Evolutionary conservation across 2,888 invertebrate genomes (phyloP).

Genomic region (Sphecodes monilicornis): DNA sequence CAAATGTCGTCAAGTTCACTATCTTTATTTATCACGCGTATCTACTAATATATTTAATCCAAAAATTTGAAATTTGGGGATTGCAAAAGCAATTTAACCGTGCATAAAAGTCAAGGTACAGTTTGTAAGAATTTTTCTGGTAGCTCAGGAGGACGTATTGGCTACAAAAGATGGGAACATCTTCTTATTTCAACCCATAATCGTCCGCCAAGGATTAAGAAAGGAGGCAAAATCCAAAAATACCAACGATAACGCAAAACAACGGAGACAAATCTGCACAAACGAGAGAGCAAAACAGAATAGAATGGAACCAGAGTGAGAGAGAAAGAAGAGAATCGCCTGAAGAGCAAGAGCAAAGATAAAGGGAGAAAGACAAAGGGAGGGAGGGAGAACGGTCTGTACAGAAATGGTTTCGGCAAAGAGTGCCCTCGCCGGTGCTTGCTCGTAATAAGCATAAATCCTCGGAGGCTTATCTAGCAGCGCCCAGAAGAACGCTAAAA

Average conservation of each 20-base stretch:
- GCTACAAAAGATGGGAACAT: background rate
- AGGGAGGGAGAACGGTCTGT: constrained; percentile 62
- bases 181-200: background rate
- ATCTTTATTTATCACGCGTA: too few species aligned
- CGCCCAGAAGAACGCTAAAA: constrained; percentile 83
- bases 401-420: constrained; percentile 77
- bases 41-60: background rate
- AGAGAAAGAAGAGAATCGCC: constrained; percentile 26
- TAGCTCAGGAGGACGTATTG: background rate
- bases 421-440: constrained; percentile 74
- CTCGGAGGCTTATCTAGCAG: constrained; percentile 83
- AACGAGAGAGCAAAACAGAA: constrained; percentile 10
- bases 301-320: constrained; percentile 46
- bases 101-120: background rate
- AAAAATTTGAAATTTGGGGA: background rate
- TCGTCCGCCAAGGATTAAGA: background rate
- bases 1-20: too few species aligned
- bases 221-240: background rate
- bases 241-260: constrained; percentile 21
- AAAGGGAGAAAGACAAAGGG: constrained; percentile 54
- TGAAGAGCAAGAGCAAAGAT: constrained; percentile 43
- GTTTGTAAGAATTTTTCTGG: background rate
- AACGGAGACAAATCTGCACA: constrained; percentile 47
- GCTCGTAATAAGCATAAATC: constrained; percentile 84
- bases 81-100: background rate